Base-by-base conservation (phyloP, 2,888 invertebrate genomes). In the Xestia xanthographa region DNA sequence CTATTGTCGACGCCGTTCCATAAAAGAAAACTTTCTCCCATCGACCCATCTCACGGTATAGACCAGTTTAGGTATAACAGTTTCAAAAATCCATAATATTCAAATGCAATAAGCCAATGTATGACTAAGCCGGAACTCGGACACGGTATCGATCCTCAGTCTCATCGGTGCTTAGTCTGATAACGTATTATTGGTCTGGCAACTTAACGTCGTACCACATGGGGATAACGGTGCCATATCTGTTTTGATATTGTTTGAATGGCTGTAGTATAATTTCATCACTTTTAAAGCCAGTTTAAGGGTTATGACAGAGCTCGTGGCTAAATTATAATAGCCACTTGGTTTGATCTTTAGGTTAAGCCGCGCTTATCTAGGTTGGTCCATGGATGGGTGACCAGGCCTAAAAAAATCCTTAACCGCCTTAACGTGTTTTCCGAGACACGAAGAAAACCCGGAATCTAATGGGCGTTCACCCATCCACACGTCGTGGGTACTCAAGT, bases 141-240 rank as follows among this genome's bases (percentile, higher is more conserved):
- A 12, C n/a, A 20, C 3, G 0, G 8, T 73, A 81, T 83, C n/a
- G 73, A 69, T 70, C 66, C 41, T 22, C 48, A 26, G 48, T 53
- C 58, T 63, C 58, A 5, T 58, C 9, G 58, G 75, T 72, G 34
- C 65, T 77, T 72, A 76, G 62, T 58, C 56, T 1, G 38, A 74
- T 38, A 72, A 63, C 41, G n/a, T 83, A 86, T 75, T 83, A 86
- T 75, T 63, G 72, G 72, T 66, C 66, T 71, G 67, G 67, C 66
- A 75, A 79, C 66, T 75, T 77, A 73, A 76, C 45, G 58, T 53
- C 50, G 11, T 0, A 60, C 41, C 74, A 68, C 65, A 75, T 81
- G 72, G 65, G 50, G 14, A 70, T 81, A 84, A 81, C 78, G 82
- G 75, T 45, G 41, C n/a, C 48, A 66, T 81, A 81, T 66, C 66